Evolutionary conservation across 2,888 invertebrate species (phyloP).

Genomic region (Aplocera efformata): DNA sequence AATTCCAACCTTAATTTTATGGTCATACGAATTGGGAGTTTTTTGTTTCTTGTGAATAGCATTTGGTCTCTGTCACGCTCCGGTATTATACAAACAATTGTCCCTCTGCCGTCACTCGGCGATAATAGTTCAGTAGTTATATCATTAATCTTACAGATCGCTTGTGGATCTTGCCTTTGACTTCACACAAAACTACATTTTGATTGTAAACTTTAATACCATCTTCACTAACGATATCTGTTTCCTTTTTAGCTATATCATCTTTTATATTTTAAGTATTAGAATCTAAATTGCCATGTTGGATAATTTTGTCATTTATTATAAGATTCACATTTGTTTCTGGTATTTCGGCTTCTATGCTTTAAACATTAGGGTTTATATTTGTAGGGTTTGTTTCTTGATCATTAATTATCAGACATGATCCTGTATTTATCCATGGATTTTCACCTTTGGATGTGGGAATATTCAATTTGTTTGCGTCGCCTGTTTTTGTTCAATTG

Average conservation of each 20-base stretch:
- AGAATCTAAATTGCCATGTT: slow-evolving; percentile 10
- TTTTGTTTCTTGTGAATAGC: slow-evolving; percentile 5
- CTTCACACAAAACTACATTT: slow-evolving; percentile 64
- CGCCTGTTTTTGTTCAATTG: slow-evolving; percentile 77
- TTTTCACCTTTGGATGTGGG: slow-evolving; percentile 78
- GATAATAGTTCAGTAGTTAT: slow-evolving; percentile 66
- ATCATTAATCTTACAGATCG: slow-evolving; percentile 73
- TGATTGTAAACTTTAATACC: slow-evolving; percentile 65
- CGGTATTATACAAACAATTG: slow-evolving; percentile 61
- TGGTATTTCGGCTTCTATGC: slow-evolving; percentile 33
- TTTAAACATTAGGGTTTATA: slow-evolving; percentile 31
- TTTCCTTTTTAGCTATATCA: slow-evolving; percentile 28
- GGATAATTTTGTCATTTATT: slow-evolving; percentile 10
- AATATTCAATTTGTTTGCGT: slow-evolving; percentile 76
- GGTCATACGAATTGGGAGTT: not conserved
- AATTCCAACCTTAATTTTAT: slow-evolving; percentile 37
- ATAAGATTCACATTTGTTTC: slow-evolving; percentile 7
- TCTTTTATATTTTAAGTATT: slow-evolving; percentile 3
- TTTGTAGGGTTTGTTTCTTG: slow-evolving; percentile 28
- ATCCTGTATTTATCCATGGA: slow-evolving; percentile 72
- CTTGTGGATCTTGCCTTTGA: slow-evolving; percentile 67
- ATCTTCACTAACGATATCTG: slow-evolving; percentile 50
- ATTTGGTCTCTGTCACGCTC: slow-evolving; percentile 51
- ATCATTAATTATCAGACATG: slow-evolving; percentile 65
- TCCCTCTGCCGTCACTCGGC: slow-evolving; percentile 55